These are phyloP conservation scores for Spermophilus dauricus DNA, from an alignment of 2,113 vertebrate species.

Conservation along the genomic window DNA sequence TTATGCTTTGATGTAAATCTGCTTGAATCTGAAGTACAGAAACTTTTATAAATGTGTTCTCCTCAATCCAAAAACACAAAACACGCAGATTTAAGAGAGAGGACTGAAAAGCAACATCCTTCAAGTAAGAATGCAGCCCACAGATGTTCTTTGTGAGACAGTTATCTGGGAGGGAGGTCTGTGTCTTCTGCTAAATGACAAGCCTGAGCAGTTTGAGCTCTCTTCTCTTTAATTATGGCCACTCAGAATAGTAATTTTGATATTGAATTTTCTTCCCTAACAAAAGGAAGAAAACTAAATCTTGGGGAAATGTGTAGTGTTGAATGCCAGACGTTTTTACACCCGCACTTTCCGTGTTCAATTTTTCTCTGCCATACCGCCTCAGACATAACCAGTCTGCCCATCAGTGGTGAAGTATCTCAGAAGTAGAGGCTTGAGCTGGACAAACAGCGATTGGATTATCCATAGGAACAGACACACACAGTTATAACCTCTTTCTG, in stretches of 20 bases:
- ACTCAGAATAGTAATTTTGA: slow-evolving; percentile 51
- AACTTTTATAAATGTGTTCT: background rate
- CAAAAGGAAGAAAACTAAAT: slow-evolving; percentile 34
- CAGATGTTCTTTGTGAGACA: slow-evolving; percentile 49
- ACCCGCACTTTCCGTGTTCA: background rate
- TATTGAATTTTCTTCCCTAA: slow-evolving; percentile 12
- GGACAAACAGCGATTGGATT: background rate
- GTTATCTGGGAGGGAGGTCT: background rate
- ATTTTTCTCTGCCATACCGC: background rate
- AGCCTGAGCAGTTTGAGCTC: background rate
- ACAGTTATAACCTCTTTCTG: background rate
- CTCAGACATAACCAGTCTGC: background rate
- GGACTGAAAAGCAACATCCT: slow-evolving; percentile 48
- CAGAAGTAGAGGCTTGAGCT: background rate
- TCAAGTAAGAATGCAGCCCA: slow-evolving; percentile 41
- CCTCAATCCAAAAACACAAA: slow-evolving; percentile 56
- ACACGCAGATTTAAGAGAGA: slow-evolving; percentile 41
- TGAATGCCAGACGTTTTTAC: slow-evolving; percentile 14
- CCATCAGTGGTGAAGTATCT: background rate
- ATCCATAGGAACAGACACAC: background rate
- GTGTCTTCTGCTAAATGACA: background rate
- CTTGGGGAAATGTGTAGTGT: slow-evolving; percentile 22
- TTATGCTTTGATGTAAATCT: slow-evolving; percentile 46
- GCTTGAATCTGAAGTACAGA: slow-evolving; percentile 59
- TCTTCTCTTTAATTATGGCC: slow-evolving; percentile 31